Evolutionary conservation across 2,113 vertebrate species (phyloP).

Genomic region (Uria lomvia): DNA sequence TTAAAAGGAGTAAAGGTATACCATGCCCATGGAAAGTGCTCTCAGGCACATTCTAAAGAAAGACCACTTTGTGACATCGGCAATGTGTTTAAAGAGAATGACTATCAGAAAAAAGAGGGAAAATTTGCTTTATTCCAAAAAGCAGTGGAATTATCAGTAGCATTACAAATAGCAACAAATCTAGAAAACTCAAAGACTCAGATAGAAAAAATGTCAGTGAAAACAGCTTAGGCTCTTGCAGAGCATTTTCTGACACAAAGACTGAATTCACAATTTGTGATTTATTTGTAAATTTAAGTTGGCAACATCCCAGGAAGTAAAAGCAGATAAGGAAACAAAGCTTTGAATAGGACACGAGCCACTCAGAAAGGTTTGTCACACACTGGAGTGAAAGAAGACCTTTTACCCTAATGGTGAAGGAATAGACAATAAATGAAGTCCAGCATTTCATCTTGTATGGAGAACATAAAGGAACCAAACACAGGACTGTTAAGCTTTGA

Average conservation of each 20-base stretch:
- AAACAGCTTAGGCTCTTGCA: background rate
- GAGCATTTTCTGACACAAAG: background rate
- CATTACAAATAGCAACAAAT: background rate
- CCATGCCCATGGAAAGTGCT: background rate
- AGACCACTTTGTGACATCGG: background rate
- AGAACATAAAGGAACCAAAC: background rate
- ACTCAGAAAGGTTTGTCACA: background rate
- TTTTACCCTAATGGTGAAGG: background rate
- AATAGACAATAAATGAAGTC: background rate
- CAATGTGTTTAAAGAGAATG: background rate
- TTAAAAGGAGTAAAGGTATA: background rate
- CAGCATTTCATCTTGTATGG: background rate
- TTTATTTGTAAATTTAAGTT: background rate
- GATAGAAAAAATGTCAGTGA: background rate
- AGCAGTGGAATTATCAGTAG: background rate
- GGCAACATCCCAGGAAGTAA: background rate
- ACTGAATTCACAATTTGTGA: background rate
- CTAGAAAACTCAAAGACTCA: background rate
- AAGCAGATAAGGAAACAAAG: background rate
- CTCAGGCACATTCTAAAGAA: background rate
- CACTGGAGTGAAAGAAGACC: background rate
- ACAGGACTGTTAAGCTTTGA: background rate
- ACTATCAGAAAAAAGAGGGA: background rate
- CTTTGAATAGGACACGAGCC: background rate
- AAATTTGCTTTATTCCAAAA: background rate